A percentile compares a stretch with the other conserved stretches of the same genome.
Conservation (phyloP, 2,113 vertebrate species). For the Sturnira hondurensis region DNA sequence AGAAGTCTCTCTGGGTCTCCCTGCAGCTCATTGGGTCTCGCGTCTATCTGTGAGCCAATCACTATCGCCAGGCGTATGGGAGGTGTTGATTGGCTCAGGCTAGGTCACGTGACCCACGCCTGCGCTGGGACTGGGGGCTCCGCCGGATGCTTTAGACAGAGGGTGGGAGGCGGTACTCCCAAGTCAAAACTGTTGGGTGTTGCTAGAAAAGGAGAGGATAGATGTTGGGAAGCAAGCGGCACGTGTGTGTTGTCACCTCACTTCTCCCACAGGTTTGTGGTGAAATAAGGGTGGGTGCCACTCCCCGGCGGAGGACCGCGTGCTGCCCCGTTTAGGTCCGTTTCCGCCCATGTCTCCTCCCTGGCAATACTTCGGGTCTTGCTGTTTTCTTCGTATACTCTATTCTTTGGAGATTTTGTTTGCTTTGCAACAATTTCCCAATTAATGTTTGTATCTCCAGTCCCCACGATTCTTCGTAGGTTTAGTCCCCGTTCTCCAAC, state of each 20-base stretch:
- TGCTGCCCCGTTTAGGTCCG: not conserved
- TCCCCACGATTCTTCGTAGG: not conserved
- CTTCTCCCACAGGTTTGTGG: not conserved
- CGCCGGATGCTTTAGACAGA: not conserved
- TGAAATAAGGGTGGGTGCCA: not conserved
- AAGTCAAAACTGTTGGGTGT: not conserved
- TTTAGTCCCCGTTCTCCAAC: not conserved
- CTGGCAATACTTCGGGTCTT: not conserved
- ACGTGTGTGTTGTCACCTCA: not conserved
- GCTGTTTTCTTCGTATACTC: not conserved
- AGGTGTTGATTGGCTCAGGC: not conserved
- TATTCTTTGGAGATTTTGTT: not conserved
- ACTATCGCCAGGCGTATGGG: not conserved
- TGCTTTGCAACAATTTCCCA: not conserved
- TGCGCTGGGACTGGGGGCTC: rapidly evolving
- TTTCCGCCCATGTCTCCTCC: not conserved
- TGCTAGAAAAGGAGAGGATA: not conserved
- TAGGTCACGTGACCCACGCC: not conserved
- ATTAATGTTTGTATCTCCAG: not conserved
- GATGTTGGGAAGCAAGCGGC: not conserved
- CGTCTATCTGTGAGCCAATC: not conserved
- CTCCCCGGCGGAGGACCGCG: not conserved
- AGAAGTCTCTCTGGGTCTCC: not conserved
- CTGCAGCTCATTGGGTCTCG: not conserved
- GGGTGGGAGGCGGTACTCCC: rapidly evolving